A percentile compares a stretch with the other conserved stretches of the same genome.
Evolutionary conservation across 2,113 vertebrate species (phyloP).

Genomic region (Hypanus sabinus): DNA sequence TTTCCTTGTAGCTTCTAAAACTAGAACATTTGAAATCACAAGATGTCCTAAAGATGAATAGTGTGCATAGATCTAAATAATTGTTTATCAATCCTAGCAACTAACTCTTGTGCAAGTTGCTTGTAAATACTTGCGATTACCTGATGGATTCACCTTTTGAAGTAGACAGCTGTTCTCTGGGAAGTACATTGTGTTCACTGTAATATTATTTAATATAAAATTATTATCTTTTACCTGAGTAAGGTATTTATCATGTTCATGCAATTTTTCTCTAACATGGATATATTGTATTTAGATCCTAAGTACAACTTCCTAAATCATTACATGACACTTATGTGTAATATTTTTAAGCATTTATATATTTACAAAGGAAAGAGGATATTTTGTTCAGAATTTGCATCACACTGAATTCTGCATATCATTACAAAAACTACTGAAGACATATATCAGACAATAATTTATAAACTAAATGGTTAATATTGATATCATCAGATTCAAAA

Average conservation of each 20-base stretch:
- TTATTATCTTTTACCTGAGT: not conserved
- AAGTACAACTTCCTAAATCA: not conserved
- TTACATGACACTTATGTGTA: not conserved
- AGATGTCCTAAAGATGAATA: not conserved
- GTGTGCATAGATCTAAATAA: not conserved
- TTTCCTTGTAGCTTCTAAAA: not conserved
- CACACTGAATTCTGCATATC: not conserved
- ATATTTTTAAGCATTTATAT: not conserved
- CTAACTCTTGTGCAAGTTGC: not conserved
- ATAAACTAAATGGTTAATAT: not conserved
- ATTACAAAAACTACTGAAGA: not conserved
- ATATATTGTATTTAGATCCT: constrained; percentile 2
- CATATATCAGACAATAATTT: not conserved
- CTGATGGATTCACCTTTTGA: not conserved
- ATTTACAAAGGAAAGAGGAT: not conserved
- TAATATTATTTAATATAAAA: not conserved
- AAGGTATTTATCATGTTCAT: not conserved
- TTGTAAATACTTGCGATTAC: not conserved
- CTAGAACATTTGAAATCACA: not conserved
- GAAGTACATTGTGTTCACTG: not conserved
- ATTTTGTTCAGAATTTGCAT: not conserved
- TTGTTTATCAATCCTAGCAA: not conserved
- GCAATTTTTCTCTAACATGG: not conserved
- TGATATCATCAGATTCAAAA: not conserved
- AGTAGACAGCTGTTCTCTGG: not conserved